Percentiles rank a stretch among this genome's conserved stretches.
Evolutionary conservation across 2,888 invertebrate species (phyloP).

Genomic region (Conchocele bisecta): DNA sequence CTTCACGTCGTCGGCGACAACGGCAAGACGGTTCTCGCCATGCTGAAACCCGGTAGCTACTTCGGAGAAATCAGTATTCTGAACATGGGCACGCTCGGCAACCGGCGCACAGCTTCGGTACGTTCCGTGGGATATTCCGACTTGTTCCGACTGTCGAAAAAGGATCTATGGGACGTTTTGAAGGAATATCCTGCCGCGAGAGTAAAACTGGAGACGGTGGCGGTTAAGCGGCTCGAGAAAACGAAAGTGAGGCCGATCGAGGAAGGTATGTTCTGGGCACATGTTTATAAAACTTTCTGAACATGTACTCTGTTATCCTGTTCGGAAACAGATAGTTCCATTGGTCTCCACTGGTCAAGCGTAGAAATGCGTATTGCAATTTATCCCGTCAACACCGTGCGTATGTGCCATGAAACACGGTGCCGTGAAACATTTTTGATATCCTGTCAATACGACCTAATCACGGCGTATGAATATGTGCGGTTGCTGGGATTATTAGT

Average conservation of each 20-base stretch:
- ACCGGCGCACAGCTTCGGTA: conserved; percentile 98
- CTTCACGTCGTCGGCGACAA: conserved; percentile 88
- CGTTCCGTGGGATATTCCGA: conserved; percentile 99
- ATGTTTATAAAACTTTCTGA: background rate
- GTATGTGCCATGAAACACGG: no score
- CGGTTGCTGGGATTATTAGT: no score
- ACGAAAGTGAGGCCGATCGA: conserved; percentile 89
- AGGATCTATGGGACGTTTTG: conserved; percentile 99
- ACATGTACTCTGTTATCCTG: no score
- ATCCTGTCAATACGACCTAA: no score
- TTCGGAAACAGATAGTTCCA: no score
- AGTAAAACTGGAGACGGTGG: conserved; percentile 95
- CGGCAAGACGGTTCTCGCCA: conserved; percentile 97
- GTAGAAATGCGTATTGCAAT: no score
- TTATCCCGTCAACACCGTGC: no score
- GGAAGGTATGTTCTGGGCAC: conserved; percentile 65
- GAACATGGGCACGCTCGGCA: conserved; percentile 96
- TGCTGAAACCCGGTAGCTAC: conserved; percentile 99
- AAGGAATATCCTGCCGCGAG: conserved; percentile 88
- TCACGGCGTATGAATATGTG: no score
- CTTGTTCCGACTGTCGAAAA: conserved; percentile 98
- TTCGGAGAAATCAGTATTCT: conserved; percentile 99
- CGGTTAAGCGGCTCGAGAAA: conserved; percentile 98
- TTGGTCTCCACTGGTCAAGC: no score
- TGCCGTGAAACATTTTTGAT: no score